Base-by-base conservation (phyloP, 2,797 vertebrate genomes). In the Enteromius mattozi region DNA sequence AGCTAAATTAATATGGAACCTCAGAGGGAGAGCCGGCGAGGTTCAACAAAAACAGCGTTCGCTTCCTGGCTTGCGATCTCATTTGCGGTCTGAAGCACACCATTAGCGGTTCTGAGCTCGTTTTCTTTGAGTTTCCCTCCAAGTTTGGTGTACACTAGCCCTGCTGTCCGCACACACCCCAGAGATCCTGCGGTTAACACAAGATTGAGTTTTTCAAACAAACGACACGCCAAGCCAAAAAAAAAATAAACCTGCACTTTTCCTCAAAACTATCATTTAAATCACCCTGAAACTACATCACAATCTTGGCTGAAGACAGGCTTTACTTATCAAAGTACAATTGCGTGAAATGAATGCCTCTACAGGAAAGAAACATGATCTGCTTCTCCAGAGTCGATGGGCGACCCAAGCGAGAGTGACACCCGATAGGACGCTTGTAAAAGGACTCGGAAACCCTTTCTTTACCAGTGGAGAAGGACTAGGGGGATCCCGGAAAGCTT, bases 91-190 rank as follows among this genome's bases (percentile, higher is more conserved):
- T 89, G 78, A 77, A 86, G 86, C 75, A 70, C 87, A 83, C 87
- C 80, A 88, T 88, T 89, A 89, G 87, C 66, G 88, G 89, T 86
- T 84, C 84, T 59, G 84, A 33, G 85, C 80, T 85, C 75, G 86
- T 82, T 89, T 90, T 85, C 86, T 85, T 86, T 87, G 74, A 76
- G 84, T 85, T 76, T 65, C 69, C 33, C 75, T 86, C 82, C 88
- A 86, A 79, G 70, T 83, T 79, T 51, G 72, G 74, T 35, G 70
- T 42, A 78, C 54, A 75, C 68, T 75, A 65, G 45, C 82, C 86
- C 75, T 68, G 71, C 56, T 30, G 14, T 33, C 30, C 30, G 6
- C 61, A 33, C 59, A 63, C 27, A 65, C 61, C 27, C 61, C 19
- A 69, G 78, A 88, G 74, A 68, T 77, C 78, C 84, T 82, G 87